Evolutionary conservation across 2,797 vertebrate species (phyloP).

Genomic region (Sebastes goodei): DNA sequence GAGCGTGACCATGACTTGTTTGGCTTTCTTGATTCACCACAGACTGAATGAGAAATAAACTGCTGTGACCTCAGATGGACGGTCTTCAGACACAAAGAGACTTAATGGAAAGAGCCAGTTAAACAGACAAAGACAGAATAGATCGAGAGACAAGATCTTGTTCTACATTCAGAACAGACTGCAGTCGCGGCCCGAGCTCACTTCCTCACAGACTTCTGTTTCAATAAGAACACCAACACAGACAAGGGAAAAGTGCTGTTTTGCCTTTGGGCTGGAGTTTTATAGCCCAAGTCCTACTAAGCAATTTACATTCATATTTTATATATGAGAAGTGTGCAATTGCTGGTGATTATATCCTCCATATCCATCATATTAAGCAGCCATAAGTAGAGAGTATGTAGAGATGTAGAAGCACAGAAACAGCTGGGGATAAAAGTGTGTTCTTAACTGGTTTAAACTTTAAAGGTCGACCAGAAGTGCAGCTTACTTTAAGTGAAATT

Average conservation of each 20-base stretch:
- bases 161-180: not conserved
- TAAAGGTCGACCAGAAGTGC: not conserved
- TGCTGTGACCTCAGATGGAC: not conserved
- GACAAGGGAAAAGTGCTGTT: not conserved
- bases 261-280: not conserved
- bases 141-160: not conserved
- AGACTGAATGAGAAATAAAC: constrained; percentile 2
- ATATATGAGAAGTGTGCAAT: not conserved
- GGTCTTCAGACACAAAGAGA: not conserved
- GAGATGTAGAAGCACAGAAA: not conserved
- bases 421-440: not conserved
- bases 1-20: not conserved
- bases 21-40: constrained; percentile 18
- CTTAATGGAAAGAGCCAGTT: not conserved
- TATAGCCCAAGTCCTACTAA: not conserved
- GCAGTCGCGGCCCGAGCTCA: no score
- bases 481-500: not conserved
- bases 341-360: not conserved
- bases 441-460: not conserved
- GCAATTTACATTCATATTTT: not conserved
- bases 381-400: not conserved
- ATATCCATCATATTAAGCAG: not conserved
- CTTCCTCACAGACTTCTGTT: not conserved
- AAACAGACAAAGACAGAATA: not conserved
- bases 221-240: not conserved